Evolutionary conservation across 2,888 invertebrate genomes (phyloP), one percentile per base, ranked within the genome.

Genomic region (Diaphora mendica): DNA sequence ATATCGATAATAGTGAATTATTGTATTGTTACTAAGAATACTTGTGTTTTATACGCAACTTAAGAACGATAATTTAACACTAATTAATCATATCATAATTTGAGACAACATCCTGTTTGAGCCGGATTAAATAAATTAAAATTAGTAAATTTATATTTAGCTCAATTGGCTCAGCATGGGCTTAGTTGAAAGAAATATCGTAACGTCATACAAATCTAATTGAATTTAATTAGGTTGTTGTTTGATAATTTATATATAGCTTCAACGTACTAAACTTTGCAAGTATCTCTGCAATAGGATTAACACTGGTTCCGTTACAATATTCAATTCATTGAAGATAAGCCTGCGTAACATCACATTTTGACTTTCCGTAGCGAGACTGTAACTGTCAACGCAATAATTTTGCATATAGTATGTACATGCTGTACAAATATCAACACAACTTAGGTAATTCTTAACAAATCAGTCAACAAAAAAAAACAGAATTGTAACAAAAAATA

Each of bases 1-100:
- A 80, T 76, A 72, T 35, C 30, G 39, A 26, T 42, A 33, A 64
- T 64, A 51, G n/a, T 64, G 68, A 71, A 39, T 55, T 71, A 71
- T 70, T 17, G 68, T 1, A 15, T 48, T 70, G 64, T 17, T 62
- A 33, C n/a, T 35, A 39, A 68, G 35, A 68, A 68, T 55, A 23
- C 55, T 35, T 51, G 33, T 68, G n/a, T 30, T 62, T 62, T 59
- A 59, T 26, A 15, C 59, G 15, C 4, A 26, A 62, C 55, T 55
- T 55, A 62, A 17, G 17, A 15, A 30, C 5, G 2, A 62, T 5
- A 2, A 30, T 13, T 1, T 59, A 0, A 15, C 13, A 15, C 0
- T 59, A 59, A 59, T n/a, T 4, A 26, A 13, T 26, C 26, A 59
- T n/a, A n/a, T n/a, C n/a, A n/a, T 59, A 26, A 59, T 26, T 59